These are phyloP conservation scores for Yoshiicerus persimilis DNA, from an alignment of 1,140 invertebrate species.

Conservation along the genomic window DNA sequence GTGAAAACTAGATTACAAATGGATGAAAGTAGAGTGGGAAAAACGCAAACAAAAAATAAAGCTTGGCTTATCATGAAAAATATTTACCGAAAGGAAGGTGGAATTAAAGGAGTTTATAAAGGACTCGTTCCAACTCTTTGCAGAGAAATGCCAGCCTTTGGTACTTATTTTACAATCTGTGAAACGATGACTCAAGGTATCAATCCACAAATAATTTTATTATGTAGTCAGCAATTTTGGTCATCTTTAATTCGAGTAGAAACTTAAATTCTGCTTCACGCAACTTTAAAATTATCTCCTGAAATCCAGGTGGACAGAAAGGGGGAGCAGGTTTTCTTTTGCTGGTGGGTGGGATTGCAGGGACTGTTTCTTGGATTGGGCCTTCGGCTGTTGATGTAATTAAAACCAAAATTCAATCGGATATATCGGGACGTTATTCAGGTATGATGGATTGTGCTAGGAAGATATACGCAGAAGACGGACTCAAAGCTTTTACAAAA, in stretches of 20 bases:
- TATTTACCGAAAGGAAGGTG: conserved; percentile 63
- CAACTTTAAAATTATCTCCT: too few species aligned
- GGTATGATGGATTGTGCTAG: conserved; percentile 69
- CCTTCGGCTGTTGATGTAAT: conserved; percentile 86
- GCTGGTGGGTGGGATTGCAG: conserved; percentile 77
- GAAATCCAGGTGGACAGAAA: not conserved
- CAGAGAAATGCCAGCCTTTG: conserved; percentile 67
- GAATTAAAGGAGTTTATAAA: conserved; percentile 66
- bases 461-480: conserved; percentile 68
- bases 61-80: conserved; percentile 63
- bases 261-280: too few species aligned
- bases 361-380: conserved; percentile 77
- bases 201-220: not conserved
- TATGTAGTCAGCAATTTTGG: not conserved
- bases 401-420: conserved; percentile 83
- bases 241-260: too few species aligned
- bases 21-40: conserved; percentile 48
- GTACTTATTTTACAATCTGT: conserved; percentile 70
- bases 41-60: conserved; percentile 56
- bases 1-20: conserved; percentile 80
- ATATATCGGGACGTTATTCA: conserved; percentile 63
- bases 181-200: conserved; percentile 61
- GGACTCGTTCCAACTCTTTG: conserved; percentile 72
- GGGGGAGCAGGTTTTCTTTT: conserved; percentile 62
- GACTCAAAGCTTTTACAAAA: conserved; percentile 65